Evolutionary conservation across 2,113 vertebrate genomes (phyloP).

Genomic region (Camarhynchus parvulus): DNA sequence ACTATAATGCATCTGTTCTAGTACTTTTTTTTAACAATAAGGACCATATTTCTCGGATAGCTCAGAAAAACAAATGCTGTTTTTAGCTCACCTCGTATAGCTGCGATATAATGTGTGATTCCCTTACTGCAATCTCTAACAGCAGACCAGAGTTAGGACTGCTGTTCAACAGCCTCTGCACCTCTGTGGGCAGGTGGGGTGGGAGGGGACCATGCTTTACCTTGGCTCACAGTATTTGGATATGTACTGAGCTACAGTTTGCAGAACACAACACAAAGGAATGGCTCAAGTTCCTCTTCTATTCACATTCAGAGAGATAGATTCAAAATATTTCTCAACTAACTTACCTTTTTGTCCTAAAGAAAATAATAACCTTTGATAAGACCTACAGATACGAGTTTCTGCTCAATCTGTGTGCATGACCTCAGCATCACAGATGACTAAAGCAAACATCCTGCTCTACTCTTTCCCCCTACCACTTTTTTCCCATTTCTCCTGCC

Average conservation of each 20-base stretch:
- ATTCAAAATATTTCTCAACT: neutral
- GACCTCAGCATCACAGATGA: neutral
- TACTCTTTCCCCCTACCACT: neutral
- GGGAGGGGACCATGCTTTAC: neutral
- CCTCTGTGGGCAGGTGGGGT: neutral
- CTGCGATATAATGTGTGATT: neutral
- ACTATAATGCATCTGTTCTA: neutral
- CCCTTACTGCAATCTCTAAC: neutral
- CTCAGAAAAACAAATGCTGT: neutral
- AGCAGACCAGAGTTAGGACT: neutral
- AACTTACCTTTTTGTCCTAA: neutral
- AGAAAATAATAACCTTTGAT: neutral
- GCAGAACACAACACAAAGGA: neutral
- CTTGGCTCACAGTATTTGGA: neutral
- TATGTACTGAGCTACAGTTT: neutral
- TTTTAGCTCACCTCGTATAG: neutral
- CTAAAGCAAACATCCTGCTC: neutral
- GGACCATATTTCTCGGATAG: neutral
- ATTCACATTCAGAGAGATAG: neutral
- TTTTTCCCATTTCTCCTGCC: neutral
- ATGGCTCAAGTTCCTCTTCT: neutral
- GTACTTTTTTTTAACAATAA: neutral
- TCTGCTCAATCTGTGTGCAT: neutral
- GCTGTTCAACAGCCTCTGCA: neutral
- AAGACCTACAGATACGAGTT: neutral